Evolutionary conservation across 2,888 invertebrate species (phyloP).

Genomic region (Thyatira batis): DNA sequence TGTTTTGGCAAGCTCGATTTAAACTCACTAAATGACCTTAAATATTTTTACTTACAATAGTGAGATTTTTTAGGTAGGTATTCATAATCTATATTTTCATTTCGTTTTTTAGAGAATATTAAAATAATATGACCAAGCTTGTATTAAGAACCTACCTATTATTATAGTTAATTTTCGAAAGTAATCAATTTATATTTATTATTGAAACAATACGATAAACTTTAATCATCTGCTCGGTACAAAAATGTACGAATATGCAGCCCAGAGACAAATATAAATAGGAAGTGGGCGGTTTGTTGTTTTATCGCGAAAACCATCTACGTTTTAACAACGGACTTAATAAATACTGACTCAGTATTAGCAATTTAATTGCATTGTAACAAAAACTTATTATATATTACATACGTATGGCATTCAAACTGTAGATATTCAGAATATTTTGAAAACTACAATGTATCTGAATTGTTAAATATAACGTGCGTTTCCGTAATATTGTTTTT

Average conservation of each 20-base stretch:
- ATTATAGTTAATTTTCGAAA: no score
- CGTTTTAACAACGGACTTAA: constrained; percentile 28
- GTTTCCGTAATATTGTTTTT: neutral
- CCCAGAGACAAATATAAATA: constrained; percentile 28
- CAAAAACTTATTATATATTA: neutral
- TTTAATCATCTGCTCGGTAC: constrained; percentile 4
- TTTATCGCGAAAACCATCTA: constrained; percentile 50
- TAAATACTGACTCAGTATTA: constrained; percentile 36
- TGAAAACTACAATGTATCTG: neutral
- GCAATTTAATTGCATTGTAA: neutral
- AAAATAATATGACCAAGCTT: no score
- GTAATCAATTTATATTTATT: neutral
- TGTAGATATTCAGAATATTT: neutral
- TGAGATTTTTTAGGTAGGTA: no score
- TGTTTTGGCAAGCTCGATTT: no score
- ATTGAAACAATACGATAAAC: constrained; percentile 10
- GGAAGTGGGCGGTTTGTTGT: constrained; percentile 51
- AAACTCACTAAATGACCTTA: no score
- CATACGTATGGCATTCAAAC: neutral
- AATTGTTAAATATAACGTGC: neutral
- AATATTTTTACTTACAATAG: no score
- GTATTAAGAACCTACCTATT: no score
- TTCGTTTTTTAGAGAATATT: no score
- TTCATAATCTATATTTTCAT: no score
- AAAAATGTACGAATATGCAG: constrained; percentile 13